Conservation (phyloP, 2,888 invertebrate species). For the Torymus texanus region DNA sequence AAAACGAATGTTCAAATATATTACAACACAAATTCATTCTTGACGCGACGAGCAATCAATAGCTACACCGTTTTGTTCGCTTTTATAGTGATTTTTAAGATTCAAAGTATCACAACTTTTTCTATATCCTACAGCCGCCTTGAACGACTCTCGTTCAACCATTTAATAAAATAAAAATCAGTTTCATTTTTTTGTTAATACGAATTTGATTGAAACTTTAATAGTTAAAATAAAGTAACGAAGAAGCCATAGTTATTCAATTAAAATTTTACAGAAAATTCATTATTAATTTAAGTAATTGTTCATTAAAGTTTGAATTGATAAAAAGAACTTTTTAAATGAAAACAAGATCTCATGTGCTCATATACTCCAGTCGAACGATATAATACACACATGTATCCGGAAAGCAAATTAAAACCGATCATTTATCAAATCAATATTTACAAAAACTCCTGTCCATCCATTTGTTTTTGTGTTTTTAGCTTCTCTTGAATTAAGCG, state of each 20-base stretch:
- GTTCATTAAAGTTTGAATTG: conserved; percentile 29
- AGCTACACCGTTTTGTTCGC: conserved; percentile 51
- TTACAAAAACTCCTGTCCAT: conserved; percentile 44
- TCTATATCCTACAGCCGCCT: conserved; percentile 38
- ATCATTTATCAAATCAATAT: conserved; percentile 56
- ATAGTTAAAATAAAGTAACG: conserved; percentile 38
- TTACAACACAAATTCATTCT: conserved; percentile 39
- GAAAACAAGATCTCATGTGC: conserved; percentile 35
- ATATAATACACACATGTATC: conserved; percentile 21
- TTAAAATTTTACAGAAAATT: conserved; percentile 49
- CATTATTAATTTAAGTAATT: conserved; percentile 43
- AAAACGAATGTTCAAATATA: conserved; percentile 28
- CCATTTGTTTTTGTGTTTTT: conserved; percentile 12
- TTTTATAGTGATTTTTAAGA: conserved; percentile 47
- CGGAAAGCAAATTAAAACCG: conserved; percentile 51
- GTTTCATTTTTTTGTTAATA: conserved; percentile 13
- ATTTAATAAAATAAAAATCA: conserved; percentile 46
- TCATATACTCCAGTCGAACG: conserved; percentile 41
- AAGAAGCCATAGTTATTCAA: conserved; percentile 40
- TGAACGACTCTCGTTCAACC: conserved; percentile 32
- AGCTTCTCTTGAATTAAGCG: conserved; percentile 21
- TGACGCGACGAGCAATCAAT: conserved; percentile 45
- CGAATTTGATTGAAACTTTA: conserved; percentile 45
- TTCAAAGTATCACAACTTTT: conserved; percentile 54
- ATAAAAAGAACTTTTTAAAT: conserved; percentile 32